Evolutionary conservation across 35 echinoderm and acorn worm species (phyloP), one percentile per base, ranked within the genome.

Genomic region (Eucidaris tribuloides): DNA sequence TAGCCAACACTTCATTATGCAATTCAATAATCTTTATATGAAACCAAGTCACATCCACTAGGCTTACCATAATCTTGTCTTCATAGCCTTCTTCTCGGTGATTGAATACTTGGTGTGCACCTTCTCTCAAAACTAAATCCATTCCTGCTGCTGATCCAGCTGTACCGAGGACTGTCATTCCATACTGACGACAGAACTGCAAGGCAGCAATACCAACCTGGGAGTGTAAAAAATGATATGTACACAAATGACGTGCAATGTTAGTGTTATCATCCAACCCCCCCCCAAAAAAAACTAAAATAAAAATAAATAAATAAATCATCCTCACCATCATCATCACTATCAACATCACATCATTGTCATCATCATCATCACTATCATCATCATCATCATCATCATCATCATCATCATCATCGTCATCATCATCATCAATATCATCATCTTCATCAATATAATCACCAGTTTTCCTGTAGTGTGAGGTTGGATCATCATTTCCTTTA

Each of bases 11-110:
- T n/a, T n/a, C n/a, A n/a, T n/a, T n/a, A n/a, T n/a, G n/a, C n/a
- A n/a, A n/a, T n/a, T n/a, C n/a, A n/a, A n/a, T n/a, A n/a, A n/a
- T n/a, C n/a, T n/a, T n/a, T n/a, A n/a, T n/a, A n/a, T n/a, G n/a
- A n/a, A n/a, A n/a, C n/a, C n/a, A n/a, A n/a, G n/a, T n/a, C n/a
- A n/a, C n/a, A n/a, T n/a, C n/a, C n/a, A n/a, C n/a, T n/a, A n/a
- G n/a, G n/a, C n/a, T 77, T 93, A 99, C 96, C 96, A 93, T 84
- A 30, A 99, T 99, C 80, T 93, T 76, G 22, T 93, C 49, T 30
- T 43, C 81, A 45, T 99, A 99, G 55, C 87, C 96, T 38, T 81
- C 62, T 57, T 99, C 58, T 38, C 89, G 90, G 58, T 99, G 96
- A 54, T 99, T 99, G 42, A 93, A 99, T 25, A 72, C 82, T 46